Base-by-base conservation (phyloP, 2,113 vertebrate species). In the Hyperoodon ampullatus region DNA sequence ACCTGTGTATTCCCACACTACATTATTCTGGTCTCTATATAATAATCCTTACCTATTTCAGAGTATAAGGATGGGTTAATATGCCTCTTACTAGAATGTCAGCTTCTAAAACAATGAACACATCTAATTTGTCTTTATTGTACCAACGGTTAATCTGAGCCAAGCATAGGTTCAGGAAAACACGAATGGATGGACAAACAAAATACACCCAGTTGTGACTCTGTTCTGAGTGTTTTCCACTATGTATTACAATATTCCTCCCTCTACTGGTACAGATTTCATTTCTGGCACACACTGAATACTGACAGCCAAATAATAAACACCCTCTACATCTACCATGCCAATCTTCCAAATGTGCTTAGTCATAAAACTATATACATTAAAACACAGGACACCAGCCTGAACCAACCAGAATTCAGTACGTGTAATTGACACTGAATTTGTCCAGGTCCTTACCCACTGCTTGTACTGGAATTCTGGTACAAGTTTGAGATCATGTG, bases 381-480 rank as follows among this genome's bases (percentile, higher is more conserved):
- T 47, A 58, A 35, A 78, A 89, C 12, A 77, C 35, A 85, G 23
- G 28, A 58, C 23, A 83, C 1, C 3, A 68, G 33, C 42, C 85
- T 1, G 19, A 77, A 88, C 83, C 74, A 80, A 86, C 4, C n/a
- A 9, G 60, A 96, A 95, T 50, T 47, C 82, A 88, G 55, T 71
- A 19, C 33, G 28, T 26, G 5, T 74, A 83, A 83, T 1, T 7
- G 8, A 63, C 74, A 96, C 13, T 61, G 30, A 96, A n/a, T 47
- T 10, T 65, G 39, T 55, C 90, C 58, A 33, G 61, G 0, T 86
- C 66, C 99, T 99, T 98, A 99, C 99, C 99, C 99, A 99, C 88
- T 98, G 99, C 97, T 98, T 99, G 93, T 99, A 99, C 82, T 99
- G 99, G 72, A 93, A 78, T 98, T 99, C 99, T 58, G 99, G 97